Base-by-base conservation (phyloP, 2,797 vertebrate genomes). In the Clarias platycephalus region DNA sequence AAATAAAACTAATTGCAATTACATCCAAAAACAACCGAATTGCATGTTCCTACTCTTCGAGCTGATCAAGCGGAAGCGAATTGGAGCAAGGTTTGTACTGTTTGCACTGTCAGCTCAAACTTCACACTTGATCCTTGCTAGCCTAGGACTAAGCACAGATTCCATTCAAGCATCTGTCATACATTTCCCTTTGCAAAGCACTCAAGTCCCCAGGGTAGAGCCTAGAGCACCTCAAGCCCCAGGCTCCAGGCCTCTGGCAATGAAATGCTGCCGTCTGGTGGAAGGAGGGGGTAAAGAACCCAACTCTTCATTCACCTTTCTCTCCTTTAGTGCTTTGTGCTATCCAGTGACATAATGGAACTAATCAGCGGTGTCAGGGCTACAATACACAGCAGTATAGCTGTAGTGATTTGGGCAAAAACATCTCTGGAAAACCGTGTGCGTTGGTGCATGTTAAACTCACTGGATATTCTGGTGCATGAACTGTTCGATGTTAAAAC, bases 401-500 rank as follows among this genome's bases (percentile, higher is more conserved):
- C 9, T 8, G 18, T 2, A 28, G 53, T 34, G 26, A 79, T 79
- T 60, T 55, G 22, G 8, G 5, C n/a, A n/a, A 1, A 37, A 72
- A 57, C 22, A 58, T 53, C n/a, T 71, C 37, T 70, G 7, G 5
- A 67, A 28, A 40, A 44, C 44, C 22, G 31, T 68, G 31, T 67
- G 40, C 2, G 24, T 57, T 31, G 10, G 26, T 57, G 37, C 22
- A 20, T 10, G 34, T 72, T 28, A 28, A 80, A 86, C 98, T 97
- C 93, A 99, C 98, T 96, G 92, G 87, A 92, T 93, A 93, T 99
- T 99, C 94, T 94, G 93, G 92, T 94, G 92, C 89, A 99, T 95
- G 92, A 99, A 98, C 90, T 91, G 94, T 92, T 96, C 93, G 86
- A 99, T 96, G 92, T 92, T 98, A 95, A 99, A 99, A 82, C 95